Base-by-base conservation (phyloP, 2,113 vertebrate species). In the Rhineura floridana region DNA sequence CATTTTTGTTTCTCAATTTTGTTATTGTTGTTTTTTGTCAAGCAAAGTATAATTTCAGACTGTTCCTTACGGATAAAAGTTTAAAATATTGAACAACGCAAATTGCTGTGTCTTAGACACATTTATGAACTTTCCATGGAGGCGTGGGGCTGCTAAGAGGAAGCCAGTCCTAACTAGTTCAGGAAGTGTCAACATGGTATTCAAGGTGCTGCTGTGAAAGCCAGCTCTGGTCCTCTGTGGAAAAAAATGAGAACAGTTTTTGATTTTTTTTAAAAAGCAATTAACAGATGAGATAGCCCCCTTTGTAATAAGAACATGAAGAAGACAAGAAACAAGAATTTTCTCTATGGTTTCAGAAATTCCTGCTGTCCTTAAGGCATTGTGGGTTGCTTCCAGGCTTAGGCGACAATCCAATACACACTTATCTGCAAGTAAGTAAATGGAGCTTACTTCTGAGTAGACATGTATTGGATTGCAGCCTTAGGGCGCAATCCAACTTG, bases 141-240 rank as follows among this genome's bases (percentile, higher is more conserved):
- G 92, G 88, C 73, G 81, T 91, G 91, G 87, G 91, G 81, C 92
- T 94, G 91, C 90, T 55, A 89, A 77, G 82, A 62, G 88, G 94
- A 73, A 93, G 94, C 93, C 92, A 94, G 94, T 93, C 89, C 90
- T 94, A 94, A 95, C 91, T 90, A 90, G 76, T 94, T 95, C 94
- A 95, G 91, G 93, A 95, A 95, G 87, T 94, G 78, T 92, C 62
- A 23, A 87, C 87, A 55, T 77, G 90, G 82, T 86, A 93, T 91
- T 93, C 92, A 87, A 93, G 91, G 25, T 91, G 81, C 83, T 89
- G 72, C 84, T 95, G 52, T 91, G 84, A 62, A 44, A 85, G 83
- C 76, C 78, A 65, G 76, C 90, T 85, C 69, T 90, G 86, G 75
- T 59, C 21, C 0, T 77, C 87, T 17, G n/a, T n/a, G n/a, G 36